Evolutionary conservation across 1,140 invertebrate species (phyloP).

Genomic region (Brachionus koreanus): DNA sequence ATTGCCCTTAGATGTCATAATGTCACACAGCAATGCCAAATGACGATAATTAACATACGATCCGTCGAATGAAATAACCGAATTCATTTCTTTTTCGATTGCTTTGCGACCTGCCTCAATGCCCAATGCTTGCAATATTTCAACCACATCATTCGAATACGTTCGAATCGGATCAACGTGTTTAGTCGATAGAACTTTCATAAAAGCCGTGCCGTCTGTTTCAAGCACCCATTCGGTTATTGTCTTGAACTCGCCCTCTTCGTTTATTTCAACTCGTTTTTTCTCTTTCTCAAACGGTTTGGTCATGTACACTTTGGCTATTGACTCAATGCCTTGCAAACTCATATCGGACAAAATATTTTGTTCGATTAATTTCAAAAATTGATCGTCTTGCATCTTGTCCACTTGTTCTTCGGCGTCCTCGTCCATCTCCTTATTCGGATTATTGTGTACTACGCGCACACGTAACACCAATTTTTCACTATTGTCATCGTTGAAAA

Average conservation of each 20-base stretch:
- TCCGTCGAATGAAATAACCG: conserved; percentile 97
- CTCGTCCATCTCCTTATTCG: conserved; percentile 76
- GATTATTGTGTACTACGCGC: conserved; percentile 93
- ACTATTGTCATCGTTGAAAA: conserved; percentile 99
- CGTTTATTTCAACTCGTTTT: conserved; percentile 92
- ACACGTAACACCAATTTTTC: conserved; percentile 96
- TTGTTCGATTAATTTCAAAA: conserved; percentile 93
- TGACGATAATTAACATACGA: conserved; percentile 99
- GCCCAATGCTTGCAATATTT: conserved; percentile 94
- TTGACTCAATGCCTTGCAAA: conserved; percentile 72
- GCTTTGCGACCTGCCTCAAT: conserved; percentile 99
- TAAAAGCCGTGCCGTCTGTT: conserved; percentile 96
- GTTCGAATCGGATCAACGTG: conserved; percentile 95
- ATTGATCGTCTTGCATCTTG: conserved; percentile 99
- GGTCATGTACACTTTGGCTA: conserved; percentile 91
- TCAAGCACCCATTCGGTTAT: conserved; percentile 99
- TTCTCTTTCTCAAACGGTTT: conserved; percentile 89
- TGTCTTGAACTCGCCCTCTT: conserved; percentile 95
- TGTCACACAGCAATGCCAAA: conserved; percentile 95
- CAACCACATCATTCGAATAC: conserved; percentile 98
- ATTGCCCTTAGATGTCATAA: conserved; percentile 99
- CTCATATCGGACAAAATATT: conserved; percentile 99
- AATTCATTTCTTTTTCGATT: conserved; percentile 99
- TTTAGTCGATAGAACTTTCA: conserved; percentile 91
- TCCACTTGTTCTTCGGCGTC: conserved; percentile 84